Conservation (phyloP, 2,113 vertebrate genomes). For the Rhombomys opimus region DNA sequence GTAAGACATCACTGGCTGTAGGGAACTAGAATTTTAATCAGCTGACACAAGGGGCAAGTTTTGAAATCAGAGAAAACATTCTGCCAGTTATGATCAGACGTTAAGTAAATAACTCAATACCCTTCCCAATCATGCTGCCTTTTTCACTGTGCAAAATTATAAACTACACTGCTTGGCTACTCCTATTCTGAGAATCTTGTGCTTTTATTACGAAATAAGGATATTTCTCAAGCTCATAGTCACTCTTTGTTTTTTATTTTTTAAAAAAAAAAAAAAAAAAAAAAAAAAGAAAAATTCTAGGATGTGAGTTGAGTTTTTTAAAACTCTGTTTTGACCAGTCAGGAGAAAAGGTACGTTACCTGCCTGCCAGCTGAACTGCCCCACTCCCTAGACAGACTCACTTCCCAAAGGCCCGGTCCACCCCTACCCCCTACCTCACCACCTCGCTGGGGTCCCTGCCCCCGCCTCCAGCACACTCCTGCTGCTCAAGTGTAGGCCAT, state of each 20-base stretch:
- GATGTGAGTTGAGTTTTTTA: background rate
- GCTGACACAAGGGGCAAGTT: background rate
- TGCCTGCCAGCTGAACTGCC: background rate
- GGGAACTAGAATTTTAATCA: slow-evolving; percentile 8
- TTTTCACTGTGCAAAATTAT: background rate
- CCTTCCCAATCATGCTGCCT: background rate
- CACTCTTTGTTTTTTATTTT: background rate
- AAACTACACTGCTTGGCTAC: background rate
- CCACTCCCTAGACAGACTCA: background rate
- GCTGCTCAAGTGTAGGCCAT: background rate
- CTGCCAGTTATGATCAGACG: background rate
- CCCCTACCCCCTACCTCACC: background rate
- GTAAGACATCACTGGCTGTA: background rate
- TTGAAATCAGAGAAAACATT: background rate
- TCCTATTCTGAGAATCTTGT: background rate
- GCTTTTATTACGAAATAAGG: background rate
- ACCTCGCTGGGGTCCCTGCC: background rate
- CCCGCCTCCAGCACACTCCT: background rate
- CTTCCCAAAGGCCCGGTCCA: background rate
- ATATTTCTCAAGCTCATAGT: background rate
- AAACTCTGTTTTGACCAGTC: background rate
- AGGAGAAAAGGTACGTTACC: background rate
- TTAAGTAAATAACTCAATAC: background rate
- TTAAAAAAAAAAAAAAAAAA: too few relatives aligned
- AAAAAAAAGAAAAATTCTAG: background rate